Evolutionary conservation across 2,888 invertebrate species (phyloP), one percentile per base, ranked within the genome.

Genomic region (Capitulum mitella): DNA sequence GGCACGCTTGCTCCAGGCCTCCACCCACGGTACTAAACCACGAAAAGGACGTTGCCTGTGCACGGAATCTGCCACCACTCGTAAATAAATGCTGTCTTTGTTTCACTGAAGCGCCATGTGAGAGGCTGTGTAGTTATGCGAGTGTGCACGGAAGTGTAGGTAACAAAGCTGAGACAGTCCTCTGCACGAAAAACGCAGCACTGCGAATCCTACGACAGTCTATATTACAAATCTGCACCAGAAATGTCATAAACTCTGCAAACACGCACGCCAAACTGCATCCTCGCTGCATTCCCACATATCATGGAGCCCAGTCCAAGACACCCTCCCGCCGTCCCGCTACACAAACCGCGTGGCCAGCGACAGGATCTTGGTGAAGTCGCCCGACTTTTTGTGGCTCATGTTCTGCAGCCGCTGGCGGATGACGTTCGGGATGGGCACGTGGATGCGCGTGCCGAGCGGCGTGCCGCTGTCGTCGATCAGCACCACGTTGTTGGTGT

Each of bases 381-480:
- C 95, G 0, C 93, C 93, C 32, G 93, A 92, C 86, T 95, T 95
- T 0, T 91, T 87, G 80, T 91, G 89, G 0, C 93, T 93, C 84
- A 91, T 92, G 83, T 92, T 91, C 85, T 93, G 94, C 54, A 95
- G 87, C 81, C 94, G 92, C 19, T 93, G 93, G 79, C 97, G 88
- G 77, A 98, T 87, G 80, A 93, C 89, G 5, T 95, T 93, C 0
- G 99, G 99, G 81, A 99, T 92, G 0, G 99, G 99, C 1, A 94
- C 96, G 83, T 94, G 92, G 83, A 99, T 95, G 83, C 98, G 89
- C 1, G 95, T 99, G 32, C 99, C 99, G 6, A 98, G 86, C 0
- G 99, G 99, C 26, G 93, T 92, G 32, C 98, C 98, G 84, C 90
- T 93, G 84, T 98, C 97, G 84, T 98, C 97, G 70, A 99, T 92